Conservation (phyloP, 2,888 invertebrate genomes). For the Brachylomia viminalis region DNA sequence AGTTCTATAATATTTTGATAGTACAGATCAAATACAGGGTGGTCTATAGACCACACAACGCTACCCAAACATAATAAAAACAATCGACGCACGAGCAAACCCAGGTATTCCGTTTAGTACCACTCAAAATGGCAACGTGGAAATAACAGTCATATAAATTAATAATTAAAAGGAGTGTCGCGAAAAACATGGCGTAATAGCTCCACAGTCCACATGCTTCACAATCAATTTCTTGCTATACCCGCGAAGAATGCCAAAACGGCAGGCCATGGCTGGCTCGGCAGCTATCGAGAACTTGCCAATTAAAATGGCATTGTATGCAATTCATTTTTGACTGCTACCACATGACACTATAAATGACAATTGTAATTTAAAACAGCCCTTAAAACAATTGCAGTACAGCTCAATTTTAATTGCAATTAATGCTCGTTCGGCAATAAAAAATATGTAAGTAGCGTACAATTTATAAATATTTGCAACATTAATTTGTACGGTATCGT, state of each 20-base stretch:
- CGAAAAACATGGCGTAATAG: conserved; percentile 73
- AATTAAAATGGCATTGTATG: conserved; percentile 72
- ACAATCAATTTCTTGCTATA: conserved; percentile 76
- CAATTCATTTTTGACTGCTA: conserved; percentile 73
- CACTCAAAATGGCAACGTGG: conserved; percentile 51
- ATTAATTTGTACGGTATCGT: conserved; percentile 52
- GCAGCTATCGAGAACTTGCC: conserved; percentile 68
- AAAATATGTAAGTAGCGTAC: conserved; percentile 29
- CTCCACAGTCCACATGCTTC: conserved; percentile 73
- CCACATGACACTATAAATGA: conserved; percentile 42
- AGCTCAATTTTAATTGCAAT: conserved; percentile 40
- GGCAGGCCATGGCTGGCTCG: conserved; percentile 45
- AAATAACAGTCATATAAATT: conserved; percentile 69
- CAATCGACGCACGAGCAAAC: conserved; percentile 24
- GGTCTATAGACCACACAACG: conserved; percentile 48
- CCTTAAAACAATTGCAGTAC: conserved; percentile 15
- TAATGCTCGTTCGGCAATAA: not conserved
- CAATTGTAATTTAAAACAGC: conserved; percentile 34
- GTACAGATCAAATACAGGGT: conserved; percentile 3
- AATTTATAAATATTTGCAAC: conserved; percentile 52
- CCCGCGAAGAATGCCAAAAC: conserved; percentile 57
- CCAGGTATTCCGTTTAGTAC: conserved; percentile 46
- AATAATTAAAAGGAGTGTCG: conserved; percentile 71
- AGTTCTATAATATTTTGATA: not conserved
- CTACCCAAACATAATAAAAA: conserved; percentile 27